Conservation (phyloP, 2,113 vertebrate species). For the Nettapus auritus region DNA sequence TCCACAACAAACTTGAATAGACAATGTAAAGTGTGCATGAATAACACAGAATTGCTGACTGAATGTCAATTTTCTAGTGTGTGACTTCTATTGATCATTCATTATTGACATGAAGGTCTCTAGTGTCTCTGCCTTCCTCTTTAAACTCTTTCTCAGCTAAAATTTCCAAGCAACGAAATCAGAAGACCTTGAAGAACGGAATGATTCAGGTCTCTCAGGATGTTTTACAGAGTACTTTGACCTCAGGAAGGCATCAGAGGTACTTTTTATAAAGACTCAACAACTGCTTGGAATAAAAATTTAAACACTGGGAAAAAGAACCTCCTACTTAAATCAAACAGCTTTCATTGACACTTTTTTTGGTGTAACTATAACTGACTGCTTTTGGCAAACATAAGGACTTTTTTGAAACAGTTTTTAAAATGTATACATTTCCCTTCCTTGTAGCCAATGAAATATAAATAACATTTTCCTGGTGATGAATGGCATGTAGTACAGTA, state of each 20-base stretch:
- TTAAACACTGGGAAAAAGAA: conserved; percentile 41
- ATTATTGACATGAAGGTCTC: conserved; percentile 84
- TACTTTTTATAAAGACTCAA: conserved; percentile 74
- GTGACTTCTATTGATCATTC: conserved; percentile 84
- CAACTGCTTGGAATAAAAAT: conserved; percentile 77
- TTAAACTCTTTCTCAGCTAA: conserved; percentile 81
- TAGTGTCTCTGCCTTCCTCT: conserved; percentile 76
- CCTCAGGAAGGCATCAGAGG: conserved; percentile 74
- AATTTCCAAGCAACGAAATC: conserved; percentile 75
- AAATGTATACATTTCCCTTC: conserved; percentile 36
- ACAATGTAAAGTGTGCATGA: conserved; percentile 75
- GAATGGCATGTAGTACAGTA: conserved; percentile 68
- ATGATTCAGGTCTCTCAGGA: conserved; percentile 77
- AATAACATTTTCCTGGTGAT: conserved; percentile 65
- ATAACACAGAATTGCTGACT: conserved; percentile 78
- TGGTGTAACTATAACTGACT: conserved; percentile 38
- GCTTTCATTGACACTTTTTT: conserved; percentile 54
- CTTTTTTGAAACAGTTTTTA: conserved; percentile 45
- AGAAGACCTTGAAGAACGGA: conserved; percentile 70
- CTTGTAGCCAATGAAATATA: conserved; percentile 56
- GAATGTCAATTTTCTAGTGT: conserved; percentile 81
- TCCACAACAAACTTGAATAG: conserved; percentile 59
- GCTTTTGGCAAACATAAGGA: conserved; percentile 21
- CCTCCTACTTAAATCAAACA: conserved; percentile 27
- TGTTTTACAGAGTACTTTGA: conserved; percentile 82